Conservation (phyloP, 2,113 vertebrate species). For the Myrmecobius fasciatus region DNA sequence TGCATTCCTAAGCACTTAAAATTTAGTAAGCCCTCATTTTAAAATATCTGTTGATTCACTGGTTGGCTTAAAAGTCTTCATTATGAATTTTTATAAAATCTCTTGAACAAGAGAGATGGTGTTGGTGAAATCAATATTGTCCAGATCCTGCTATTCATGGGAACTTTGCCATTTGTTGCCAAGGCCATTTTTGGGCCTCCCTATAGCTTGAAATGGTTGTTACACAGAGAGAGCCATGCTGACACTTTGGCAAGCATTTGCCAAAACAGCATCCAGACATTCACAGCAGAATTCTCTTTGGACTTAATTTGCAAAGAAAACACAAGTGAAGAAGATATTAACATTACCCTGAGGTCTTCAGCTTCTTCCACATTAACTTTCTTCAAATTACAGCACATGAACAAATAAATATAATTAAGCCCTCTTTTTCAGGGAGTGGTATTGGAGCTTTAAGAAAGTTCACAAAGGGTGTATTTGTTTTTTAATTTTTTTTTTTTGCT, state of each 20-base stretch:
- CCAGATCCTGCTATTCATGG: conserved; percentile 79
- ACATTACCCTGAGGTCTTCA: conserved; percentile 70
- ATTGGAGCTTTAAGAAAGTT: background rate
- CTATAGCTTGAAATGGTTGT: conserved; percentile 76
- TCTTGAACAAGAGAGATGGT: conserved; percentile 79
- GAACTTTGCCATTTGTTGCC: conserved; percentile 81
- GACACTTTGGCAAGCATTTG: conserved; percentile 58
- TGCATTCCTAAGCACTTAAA: background rate
- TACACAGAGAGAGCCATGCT: conserved; percentile 77
- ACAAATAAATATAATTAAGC: background rate
- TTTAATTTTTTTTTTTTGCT: no score
- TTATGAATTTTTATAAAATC: conserved; percentile 80
- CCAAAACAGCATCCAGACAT: conserved; percentile 81
- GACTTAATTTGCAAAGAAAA: conserved; percentile 76
- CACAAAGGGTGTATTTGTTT: background rate
- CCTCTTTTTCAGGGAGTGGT: background rate
- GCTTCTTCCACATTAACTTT: conserved; percentile 65
- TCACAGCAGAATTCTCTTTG: conserved; percentile 80
- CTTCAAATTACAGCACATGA: background rate
- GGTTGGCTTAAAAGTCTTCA: conserved; percentile 67
- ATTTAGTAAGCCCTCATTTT: background rate
- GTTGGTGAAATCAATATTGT: conserved; percentile 83
- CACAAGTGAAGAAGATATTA: conserved; percentile 74
- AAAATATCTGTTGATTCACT: conserved; percentile 70
- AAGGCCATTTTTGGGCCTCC: conserved; percentile 76